phyloP scores from a whole-genome alignment of 2,113 vertebrate species.

The Campylomormyrus numenius region DNA sequence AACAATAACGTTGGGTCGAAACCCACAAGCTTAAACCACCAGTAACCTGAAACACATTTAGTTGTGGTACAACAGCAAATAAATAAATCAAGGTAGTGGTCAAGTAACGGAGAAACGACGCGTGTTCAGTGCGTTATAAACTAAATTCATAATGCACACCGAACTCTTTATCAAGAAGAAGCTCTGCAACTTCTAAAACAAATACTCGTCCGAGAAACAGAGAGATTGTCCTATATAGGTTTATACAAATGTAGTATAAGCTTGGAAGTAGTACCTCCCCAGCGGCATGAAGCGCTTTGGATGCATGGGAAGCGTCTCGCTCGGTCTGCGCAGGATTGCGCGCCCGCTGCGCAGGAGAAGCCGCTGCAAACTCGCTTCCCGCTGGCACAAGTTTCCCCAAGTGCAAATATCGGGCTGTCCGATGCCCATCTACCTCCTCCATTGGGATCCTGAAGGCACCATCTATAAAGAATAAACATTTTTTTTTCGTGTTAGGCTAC shows the following conservation, averaged over 20 bases:
- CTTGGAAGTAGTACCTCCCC: background rate
- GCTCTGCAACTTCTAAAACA: background rate
- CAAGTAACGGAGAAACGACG: background rate
- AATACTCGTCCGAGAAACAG: conserved; percentile 12
- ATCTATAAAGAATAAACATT: conserved; percentile 30
- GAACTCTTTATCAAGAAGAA: background rate
- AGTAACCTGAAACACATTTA: conserved; percentile 14
- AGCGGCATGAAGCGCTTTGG: background rate
- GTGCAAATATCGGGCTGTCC: conserved; percentile 36
- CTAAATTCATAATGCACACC: background rate
- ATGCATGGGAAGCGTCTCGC: background rate
- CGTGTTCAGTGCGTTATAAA: background rate
- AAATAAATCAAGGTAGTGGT: background rate
- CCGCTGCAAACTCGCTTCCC: conserved; percentile 7
- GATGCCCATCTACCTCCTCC: conserved; percentile 5
- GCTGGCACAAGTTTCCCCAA: conserved; percentile 27
- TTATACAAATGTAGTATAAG: background rate
- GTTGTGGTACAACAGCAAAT: background rate
- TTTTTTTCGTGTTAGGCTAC: background rate
- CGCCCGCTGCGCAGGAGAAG: background rate
- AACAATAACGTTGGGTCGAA: background rate
- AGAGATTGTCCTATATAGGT: conserved; percentile 9
- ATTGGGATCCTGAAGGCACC: conserved; percentile 42
- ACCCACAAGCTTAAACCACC: conserved; percentile 9
- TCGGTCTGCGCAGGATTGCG: background rate